A percentile compares a stretch with the other conserved stretches of the same genome.
phyloP scores from a whole-genome alignment of 2,113 vertebrate genomes.

The Leptodactylus fuscus region DNA sequence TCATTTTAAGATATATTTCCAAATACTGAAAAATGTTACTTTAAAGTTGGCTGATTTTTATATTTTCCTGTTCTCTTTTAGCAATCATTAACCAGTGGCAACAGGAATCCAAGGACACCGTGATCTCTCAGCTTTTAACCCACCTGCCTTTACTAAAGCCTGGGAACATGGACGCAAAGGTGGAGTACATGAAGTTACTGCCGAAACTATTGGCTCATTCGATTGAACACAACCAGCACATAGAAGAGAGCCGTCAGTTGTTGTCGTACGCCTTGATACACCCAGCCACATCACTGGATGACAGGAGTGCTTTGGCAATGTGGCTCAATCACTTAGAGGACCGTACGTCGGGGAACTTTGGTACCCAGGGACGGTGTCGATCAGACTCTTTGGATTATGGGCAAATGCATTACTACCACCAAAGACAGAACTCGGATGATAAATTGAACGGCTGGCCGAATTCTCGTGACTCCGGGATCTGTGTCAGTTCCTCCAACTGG shows the following conservation, averaged over 20 bases:
- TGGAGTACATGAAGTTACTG: constrained; percentile 96
- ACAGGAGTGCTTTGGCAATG: constrained; percentile 91
- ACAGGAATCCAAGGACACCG: constrained; percentile 92
- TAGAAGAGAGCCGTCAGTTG: constrained; percentile 96
- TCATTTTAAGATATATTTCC: too few species aligned
- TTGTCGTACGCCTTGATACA: constrained; percentile 97
- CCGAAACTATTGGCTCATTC: constrained; percentile 96
- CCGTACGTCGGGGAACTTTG: constrained; percentile 81
- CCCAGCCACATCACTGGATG: constrained; percentile 94
- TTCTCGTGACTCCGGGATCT: constrained; percentile 90
- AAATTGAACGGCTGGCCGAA: constrained; percentile 97
- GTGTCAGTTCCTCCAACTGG: constrained; percentile 81
- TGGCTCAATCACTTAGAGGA: constrained; percentile 99
- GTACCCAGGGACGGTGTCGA: constrained; percentile 75
- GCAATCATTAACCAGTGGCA: constrained; percentile 97
- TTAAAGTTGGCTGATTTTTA: neutral
- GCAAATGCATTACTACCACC: constrained; percentile 89
- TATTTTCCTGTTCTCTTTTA: constrained; percentile 63
- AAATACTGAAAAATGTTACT: neutral
- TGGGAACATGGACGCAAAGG: constrained; percentile 93
- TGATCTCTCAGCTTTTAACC: constrained; percentile 91
- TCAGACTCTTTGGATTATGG: constrained; percentile 91
- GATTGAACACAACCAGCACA: constrained; percentile 94
- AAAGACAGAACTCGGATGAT: constrained; percentile 96
- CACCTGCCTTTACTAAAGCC: constrained; percentile 97